Evolutionary conservation across 1,140 invertebrate species (phyloP).

Genomic region (Brachionus sp.): DNA sequence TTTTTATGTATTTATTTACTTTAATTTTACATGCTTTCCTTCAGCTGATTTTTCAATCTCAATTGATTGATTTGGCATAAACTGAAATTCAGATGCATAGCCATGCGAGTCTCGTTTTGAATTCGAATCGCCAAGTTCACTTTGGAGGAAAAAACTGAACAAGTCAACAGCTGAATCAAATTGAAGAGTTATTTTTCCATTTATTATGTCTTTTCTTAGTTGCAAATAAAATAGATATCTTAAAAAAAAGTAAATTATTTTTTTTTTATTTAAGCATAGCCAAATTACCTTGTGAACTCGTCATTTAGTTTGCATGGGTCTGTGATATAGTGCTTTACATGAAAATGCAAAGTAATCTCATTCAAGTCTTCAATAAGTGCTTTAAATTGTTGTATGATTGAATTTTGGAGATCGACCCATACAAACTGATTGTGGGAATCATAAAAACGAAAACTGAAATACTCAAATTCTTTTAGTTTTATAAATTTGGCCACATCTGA

Average conservation of each 20-base stretch:
- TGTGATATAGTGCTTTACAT: conserved; percentile 31
- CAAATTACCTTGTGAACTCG: conserved; percentile 2
- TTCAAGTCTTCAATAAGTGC: background rate
- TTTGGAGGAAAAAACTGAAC: conserved; percentile 24
- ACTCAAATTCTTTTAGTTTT: conserved; percentile 22
- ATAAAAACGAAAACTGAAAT: conserved; percentile 33
- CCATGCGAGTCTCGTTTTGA: conserved; percentile 51
- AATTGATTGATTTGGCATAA: conserved; percentile 77
- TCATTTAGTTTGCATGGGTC: conserved; percentile 35
- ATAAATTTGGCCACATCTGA: conserved; percentile 30
- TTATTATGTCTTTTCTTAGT: conserved; percentile 4
- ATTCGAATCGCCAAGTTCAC: conserved; percentile 56
- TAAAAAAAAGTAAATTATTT: background rate
- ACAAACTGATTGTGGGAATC: background rate
- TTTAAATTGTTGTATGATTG: background rate
- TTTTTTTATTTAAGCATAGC: background rate
- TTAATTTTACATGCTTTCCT: conserved; percentile 78
- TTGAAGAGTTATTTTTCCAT: background rate
- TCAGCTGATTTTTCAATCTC: conserved; percentile 81
- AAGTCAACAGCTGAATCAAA: conserved; percentile 25
- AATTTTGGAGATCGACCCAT: conserved; percentile 15
- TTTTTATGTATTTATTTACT: conserved; percentile 62
- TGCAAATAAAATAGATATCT: conserved; percentile 36
- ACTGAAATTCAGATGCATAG: conserved; percentile 58
- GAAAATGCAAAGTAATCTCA: conserved; percentile 13